Percentiles rank a stretch among this genome's conserved stretches.
Conservation (phyloP, 2,888 invertebrate species). For the Magallana nippona region DNA sequence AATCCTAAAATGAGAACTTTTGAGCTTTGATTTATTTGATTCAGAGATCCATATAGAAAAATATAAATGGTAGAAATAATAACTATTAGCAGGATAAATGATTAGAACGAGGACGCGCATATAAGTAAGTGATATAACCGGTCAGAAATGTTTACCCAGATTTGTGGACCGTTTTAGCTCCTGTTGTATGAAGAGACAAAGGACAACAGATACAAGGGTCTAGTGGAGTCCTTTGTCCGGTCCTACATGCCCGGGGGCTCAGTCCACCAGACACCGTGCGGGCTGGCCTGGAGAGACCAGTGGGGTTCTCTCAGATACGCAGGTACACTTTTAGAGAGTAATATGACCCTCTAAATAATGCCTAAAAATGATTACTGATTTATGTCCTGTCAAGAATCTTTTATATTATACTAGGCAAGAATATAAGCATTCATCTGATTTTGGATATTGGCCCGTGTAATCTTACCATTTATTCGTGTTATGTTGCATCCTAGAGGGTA, state of each 20-base stretch:
- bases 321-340: conserved; percentile 46
- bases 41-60: too few species aligned
- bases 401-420: neutral
- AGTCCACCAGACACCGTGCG: conserved; percentile 69
- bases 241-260: conserved; percentile 67
- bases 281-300: conserved; percentile 69
- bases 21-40: too few species aligned
- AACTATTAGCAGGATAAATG: too few species aligned
- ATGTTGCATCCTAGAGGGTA: too few species aligned
- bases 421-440: neutral
- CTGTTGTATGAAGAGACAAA: conserved; percentile 66
- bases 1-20: too few species aligned
- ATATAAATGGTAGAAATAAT: too few species aligned
- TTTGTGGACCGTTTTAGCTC: conserved; percentile 51
- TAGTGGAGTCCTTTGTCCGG: conserved; percentile 62
- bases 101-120: too few species aligned
- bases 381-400: too few species aligned
- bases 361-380: too few species aligned
- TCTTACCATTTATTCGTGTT: too few species aligned
- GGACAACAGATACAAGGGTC: conserved; percentile 57
- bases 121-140: too few species aligned
- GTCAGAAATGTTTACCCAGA: too few species aligned
- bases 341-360: neutral
- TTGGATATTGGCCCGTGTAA: conserved; percentile 61
- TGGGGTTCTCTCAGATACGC: conserved; percentile 70